A percentile compares a stretch with the other conserved stretches of the same genome.
These are phyloP conservation scores for Tipula unca DNA, from an alignment of 2,888 invertebrate species.

Conservation along the genomic window DNA sequence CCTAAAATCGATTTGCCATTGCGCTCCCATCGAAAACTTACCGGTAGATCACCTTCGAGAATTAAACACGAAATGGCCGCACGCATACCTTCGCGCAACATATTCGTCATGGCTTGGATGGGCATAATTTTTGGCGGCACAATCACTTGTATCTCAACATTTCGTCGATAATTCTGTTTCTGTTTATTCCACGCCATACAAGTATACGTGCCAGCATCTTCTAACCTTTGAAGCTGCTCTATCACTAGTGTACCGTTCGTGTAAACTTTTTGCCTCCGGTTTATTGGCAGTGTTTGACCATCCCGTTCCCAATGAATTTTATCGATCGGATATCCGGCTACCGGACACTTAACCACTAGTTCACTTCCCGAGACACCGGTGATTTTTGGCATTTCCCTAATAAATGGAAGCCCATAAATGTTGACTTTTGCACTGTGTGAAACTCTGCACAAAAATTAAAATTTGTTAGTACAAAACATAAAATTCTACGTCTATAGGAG, in stretches of 20 bases:
- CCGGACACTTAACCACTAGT: constrained; percentile 79
- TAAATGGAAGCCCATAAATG: constrained; percentile 78
- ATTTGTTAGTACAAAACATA: neutral
- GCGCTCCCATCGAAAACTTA: constrained; percentile 86
- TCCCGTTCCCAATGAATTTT: constrained; percentile 86
- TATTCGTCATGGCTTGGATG: constrained; percentile 71
- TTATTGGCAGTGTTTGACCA: constrained; percentile 76
- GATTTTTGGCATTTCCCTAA: constrained; percentile 80
- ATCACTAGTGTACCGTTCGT: constrained; percentile 80
- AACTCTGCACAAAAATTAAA: constrained; percentile 40
- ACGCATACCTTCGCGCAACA: constrained; percentile 74
- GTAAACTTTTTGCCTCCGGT: constrained; percentile 77
- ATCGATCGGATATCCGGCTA: constrained; percentile 82
- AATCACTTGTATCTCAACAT: constrained; percentile 66
- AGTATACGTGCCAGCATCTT: constrained; percentile 83
- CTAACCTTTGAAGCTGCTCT: constrained; percentile 72
- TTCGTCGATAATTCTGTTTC: constrained; percentile 65
- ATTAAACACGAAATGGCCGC: constrained; percentile 87
- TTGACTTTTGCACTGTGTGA: constrained; percentile 78
- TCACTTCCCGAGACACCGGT: constrained; percentile 79
- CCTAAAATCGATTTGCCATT: constrained; percentile 69
- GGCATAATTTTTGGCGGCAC: constrained; percentile 80
- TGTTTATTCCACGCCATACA: constrained; percentile 83
- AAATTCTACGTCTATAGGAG: neutral
- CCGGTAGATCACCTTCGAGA: constrained; percentile 85